Percentiles rank a stretch among this genome's conserved stretches.
Conservation (phyloP, 2,888 invertebrate genomes). For the Cataglyphis livida region DNA sequence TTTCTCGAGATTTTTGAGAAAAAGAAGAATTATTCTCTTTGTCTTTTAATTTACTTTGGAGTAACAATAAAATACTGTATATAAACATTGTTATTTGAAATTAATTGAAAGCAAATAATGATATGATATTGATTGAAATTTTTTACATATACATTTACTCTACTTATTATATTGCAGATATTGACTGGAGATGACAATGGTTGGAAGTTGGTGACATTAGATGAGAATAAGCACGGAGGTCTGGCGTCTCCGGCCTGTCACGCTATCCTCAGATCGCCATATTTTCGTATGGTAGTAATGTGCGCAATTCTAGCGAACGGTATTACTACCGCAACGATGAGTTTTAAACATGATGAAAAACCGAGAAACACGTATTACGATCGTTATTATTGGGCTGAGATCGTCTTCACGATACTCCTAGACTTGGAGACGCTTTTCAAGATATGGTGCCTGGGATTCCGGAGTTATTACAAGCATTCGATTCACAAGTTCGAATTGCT, state of each 20-base stretch:
- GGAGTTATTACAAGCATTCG: constrained; percentile 97
- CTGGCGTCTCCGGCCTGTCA: constrained; percentile 95
- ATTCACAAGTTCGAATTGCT: constrained; percentile 99
- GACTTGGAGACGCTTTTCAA: constrained; percentile 98
- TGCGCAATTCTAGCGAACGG: constrained; percentile 98
- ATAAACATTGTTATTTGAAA: not conserved
- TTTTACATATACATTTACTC: not conserved
- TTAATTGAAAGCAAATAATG: not conserved
- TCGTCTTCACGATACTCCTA: constrained; percentile 97
- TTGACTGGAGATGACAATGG: constrained; percentile 97
- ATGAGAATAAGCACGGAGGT: constrained; percentile 97
- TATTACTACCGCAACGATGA: constrained; percentile 97
- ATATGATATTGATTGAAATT: not conserved
- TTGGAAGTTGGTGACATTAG: constrained; percentile 98
- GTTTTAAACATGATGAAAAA: constrained; percentile 96
- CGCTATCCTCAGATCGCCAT: constrained; percentile 94
- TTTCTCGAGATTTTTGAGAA: not conserved
- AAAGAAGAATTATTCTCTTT: not conserved
- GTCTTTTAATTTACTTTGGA: not conserved
- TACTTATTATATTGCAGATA: constrained; percentile 87
- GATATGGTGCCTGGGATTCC: constrained; percentile 98
- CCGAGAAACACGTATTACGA: constrained; percentile 94
- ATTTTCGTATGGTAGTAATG: constrained; percentile 97
- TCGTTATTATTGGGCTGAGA: constrained; percentile 97
- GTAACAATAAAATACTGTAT: not conserved